Evolutionary conservation across 1,140 invertebrate genomes (phyloP).

Genomic region (Gonatopus flavifemur): DNA sequence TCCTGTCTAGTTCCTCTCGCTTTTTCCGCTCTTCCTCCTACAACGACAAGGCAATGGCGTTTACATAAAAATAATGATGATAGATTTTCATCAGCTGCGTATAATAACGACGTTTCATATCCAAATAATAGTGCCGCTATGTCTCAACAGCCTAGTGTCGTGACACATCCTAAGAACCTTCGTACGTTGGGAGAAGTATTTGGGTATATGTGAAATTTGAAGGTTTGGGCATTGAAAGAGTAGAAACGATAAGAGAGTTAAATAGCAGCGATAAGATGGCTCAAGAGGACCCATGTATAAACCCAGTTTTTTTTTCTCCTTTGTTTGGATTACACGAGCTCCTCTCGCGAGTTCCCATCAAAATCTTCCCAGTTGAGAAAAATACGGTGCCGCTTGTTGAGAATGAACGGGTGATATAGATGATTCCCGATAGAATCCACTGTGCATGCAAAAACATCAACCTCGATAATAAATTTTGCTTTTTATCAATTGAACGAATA

Average conservation of each 20-base stretch:
- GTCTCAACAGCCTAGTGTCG: slow-evolving; percentile 46
- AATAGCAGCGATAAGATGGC: slow-evolving; percentile 24
- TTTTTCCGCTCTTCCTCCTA: slow-evolving; percentile 95
- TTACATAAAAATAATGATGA: slow-evolving; percentile 49
- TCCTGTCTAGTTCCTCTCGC: slow-evolving; percentile 90
- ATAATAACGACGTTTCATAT: slow-evolving; percentile 46
- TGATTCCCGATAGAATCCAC: slow-evolving; percentile 20
- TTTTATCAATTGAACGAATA: slow-evolving; percentile 3
- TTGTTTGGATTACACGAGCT: slow-evolving; percentile 23
- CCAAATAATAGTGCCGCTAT: slow-evolving; percentile 47
- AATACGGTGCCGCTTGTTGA: slow-evolving; percentile 26
- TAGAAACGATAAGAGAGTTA: too few species aligned
- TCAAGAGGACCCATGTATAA: slow-evolving; percentile 21
- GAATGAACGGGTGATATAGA: slow-evolving; percentile 24
- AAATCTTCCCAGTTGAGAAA: slow-evolving; percentile 27
- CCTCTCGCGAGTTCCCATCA: slow-evolving; percentile 19
- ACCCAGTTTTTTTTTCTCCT: slow-evolving; percentile 13
- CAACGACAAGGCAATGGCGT: slow-evolving; percentile 54
- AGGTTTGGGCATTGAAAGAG: slow-evolving; percentile 23
- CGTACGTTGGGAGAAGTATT: slow-evolving; percentile 29
- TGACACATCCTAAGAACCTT: slow-evolving; percentile 51
- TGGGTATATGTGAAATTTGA: slow-evolving; percentile 36
- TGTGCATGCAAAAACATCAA: slow-evolving; percentile 33
- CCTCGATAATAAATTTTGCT: slow-evolving; percentile 1
- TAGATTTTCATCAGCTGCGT: slow-evolving; percentile 46